Base-by-base conservation (phyloP, 2,888 invertebrate species). In the Macrosiphum euphorbiae region DNA sequence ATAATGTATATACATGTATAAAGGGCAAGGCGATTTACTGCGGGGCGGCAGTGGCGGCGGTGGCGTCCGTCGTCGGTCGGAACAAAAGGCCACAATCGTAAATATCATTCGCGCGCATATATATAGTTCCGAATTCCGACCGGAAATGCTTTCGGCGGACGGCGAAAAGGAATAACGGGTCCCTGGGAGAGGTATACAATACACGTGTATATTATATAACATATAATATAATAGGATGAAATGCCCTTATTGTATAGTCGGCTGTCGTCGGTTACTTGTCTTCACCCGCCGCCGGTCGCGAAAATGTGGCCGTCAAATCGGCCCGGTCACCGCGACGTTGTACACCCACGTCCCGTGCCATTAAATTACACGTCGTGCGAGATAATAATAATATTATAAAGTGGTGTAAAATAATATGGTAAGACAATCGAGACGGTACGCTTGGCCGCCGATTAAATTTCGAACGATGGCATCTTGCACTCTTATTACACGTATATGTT, bases 51-150 rank as follows among this genome's bases (percentile, higher is more conserved):
- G 89, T 44, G 10, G 24, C 24, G 50, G 20, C 4, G 67, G 90
- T 44, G 4, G 26, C 61, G 78, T 50, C 35, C 35, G 90, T 78
- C 90, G 90, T 67, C 50, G 50, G 67, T 90, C 78, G 26, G 91
- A 91, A 91, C 91, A 91, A 91, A 91, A 91, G 91, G 86, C 91
- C 47, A 47, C 47, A 58, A 86, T 91, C 91, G 91, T 91, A 91
- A 91, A 91, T 85, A 91, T 91, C 91, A 58, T 86, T 85, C n/a
- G n/a, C 58, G 58, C 58, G 24, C 78, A 35, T 78, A 28, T 61
- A 61, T 78, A 78, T 78, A 47, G 85, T 91, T 61, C 47, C 58
- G 47, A 91, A 91, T 91, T 91, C 91, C 85, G 24, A 91, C 86
- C 55, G 91, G 86, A 86, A 86, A 86, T 41, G 86, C 41, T 58